Conservation (phyloP, 2,888 invertebrate genomes). For the Drosophila seclusa region DNA sequence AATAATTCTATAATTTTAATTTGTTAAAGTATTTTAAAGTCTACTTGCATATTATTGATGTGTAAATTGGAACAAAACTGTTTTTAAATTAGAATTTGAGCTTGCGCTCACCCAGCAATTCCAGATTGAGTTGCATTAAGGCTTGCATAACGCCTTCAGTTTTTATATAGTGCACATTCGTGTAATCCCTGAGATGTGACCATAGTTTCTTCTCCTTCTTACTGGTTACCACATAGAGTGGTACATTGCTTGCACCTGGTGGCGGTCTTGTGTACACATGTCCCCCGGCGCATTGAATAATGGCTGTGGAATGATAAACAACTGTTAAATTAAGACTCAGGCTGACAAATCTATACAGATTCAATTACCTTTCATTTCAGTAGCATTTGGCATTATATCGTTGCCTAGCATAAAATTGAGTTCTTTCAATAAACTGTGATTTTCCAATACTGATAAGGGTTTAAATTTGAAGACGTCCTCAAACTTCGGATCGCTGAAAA, state of each 20-base stretch:
- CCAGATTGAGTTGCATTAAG: slow-evolving; percentile 39
- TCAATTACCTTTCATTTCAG: slow-evolving; percentile 55
- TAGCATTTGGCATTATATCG: slow-evolving; percentile 42
- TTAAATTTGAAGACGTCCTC: slow-evolving; percentile 43
- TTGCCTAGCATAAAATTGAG: slow-evolving; percentile 46
- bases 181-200: slow-evolving; percentile 23
- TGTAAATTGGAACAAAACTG: neutral
- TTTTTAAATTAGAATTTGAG: slow-evolving; percentile 9
- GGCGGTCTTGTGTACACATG: slow-evolving; percentile 32
- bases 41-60: neutral
- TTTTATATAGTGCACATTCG: slow-evolving; percentile 45
- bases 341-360: neutral
- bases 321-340: neutral
- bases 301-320: slow-evolving; percentile 33
- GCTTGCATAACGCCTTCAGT: slow-evolving; percentile 65
- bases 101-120: slow-evolving; percentile 28
- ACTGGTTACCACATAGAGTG: slow-evolving; percentile 49
- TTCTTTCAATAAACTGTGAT: slow-evolving; percentile 33
- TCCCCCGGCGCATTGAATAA: slow-evolving; percentile 64
- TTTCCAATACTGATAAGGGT: slow-evolving; percentile 40
- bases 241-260: slow-evolving; percentile 1
- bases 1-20: slow-evolving; percentile 4
- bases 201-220: slow-evolving; percentile 13
- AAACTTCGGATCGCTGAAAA: slow-evolving; percentile 56
- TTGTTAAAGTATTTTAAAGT: neutral